phyloP scores from a whole-genome alignment of 2,113 vertebrate species.

The Spizaetus ornatus region DNA sequence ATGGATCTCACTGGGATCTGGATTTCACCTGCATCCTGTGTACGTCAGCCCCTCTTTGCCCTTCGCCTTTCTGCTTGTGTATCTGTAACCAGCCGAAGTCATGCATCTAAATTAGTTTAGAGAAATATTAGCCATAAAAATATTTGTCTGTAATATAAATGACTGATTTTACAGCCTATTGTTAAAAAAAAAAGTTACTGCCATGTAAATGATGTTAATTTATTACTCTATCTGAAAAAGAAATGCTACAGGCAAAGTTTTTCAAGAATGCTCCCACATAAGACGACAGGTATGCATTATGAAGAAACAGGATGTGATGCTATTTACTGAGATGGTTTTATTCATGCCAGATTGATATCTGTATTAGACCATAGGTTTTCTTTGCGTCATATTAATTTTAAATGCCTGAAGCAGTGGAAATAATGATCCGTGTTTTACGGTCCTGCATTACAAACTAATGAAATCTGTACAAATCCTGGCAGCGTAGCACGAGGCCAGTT shows the following conservation, averaged over 20 bases:
- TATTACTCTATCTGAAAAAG: neutral
- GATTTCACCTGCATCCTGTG: neutral
- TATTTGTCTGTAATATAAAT: conserved; percentile 17
- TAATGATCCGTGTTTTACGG: neutral
- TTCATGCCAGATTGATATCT: conserved; percentile 4
- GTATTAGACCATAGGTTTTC: neutral
- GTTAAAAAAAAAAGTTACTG: neutral
- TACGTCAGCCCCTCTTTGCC: neutral
- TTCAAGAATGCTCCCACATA: neutral
- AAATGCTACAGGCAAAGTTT: conserved; percentile 5
- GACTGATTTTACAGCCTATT: neutral
- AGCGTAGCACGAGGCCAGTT: accelerated
- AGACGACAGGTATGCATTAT: neutral
- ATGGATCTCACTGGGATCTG: neutral
- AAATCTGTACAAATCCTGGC: neutral
- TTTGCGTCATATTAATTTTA: neutral
- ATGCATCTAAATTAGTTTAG: conserved; percentile 42
- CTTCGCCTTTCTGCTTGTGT: neutral
- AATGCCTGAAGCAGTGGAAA: neutral
- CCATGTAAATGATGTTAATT: neutral
- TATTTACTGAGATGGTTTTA: neutral
- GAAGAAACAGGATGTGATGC: conserved; percentile 16
- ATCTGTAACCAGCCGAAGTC: neutral
- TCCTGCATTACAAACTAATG: neutral
- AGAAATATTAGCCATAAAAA: conserved; percentile 54